phyloP scores from a whole-genome alignment of 2,888 invertebrate genomes.

The Platycheirus albimanus region DNA sequence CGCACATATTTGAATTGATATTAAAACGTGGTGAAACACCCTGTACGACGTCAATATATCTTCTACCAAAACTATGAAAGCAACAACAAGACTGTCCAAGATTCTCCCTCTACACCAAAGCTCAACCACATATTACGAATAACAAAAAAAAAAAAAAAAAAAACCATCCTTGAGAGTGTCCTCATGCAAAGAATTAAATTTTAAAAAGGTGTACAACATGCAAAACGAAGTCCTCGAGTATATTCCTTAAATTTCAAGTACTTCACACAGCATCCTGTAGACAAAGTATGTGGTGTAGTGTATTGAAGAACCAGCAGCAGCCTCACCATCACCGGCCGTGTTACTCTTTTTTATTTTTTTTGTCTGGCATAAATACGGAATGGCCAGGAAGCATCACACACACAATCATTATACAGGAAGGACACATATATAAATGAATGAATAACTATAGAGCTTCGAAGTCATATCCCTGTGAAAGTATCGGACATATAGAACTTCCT shows the following conservation, averaged over 20 bases:
- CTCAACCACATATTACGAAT: slow-evolving; percentile 35
- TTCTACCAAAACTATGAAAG: slow-evolving; percentile 25
- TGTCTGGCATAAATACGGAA: slow-evolving; percentile 45
- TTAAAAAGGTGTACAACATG: slow-evolving; percentile 50
- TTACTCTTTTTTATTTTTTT: background rate
- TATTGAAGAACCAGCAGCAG: slow-evolving; percentile 1
- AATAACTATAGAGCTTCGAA: slow-evolving; percentile 29
- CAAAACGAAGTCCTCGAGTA: slow-evolving; percentile 23
- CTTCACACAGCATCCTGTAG: slow-evolving; percentile 4
- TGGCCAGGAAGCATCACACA: slow-evolving; percentile 41
- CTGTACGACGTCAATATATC: background rate
- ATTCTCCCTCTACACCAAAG: background rate
- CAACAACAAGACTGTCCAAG: slow-evolving; percentile 1
- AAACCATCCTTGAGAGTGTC: slow-evolving; percentile 48
- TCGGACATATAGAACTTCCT: slow-evolving; percentile 51
- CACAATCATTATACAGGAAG: slow-evolving; percentile 25
- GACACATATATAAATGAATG: slow-evolving; percentile 19
- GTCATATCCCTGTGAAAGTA: slow-evolving; percentile 55
- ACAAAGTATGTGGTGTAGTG: too few species aligned
- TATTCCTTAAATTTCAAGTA: slow-evolving; percentile 39
- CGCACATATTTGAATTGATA: too few species aligned
- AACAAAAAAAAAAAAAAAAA: slow-evolving; percentile 40
- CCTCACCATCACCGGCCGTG: background rate
- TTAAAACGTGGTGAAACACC: too few species aligned
- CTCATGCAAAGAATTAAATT: slow-evolving; percentile 67